Conservation (phyloP, 2,888 invertebrate species). For the Scrobipalpa costella region DNA sequence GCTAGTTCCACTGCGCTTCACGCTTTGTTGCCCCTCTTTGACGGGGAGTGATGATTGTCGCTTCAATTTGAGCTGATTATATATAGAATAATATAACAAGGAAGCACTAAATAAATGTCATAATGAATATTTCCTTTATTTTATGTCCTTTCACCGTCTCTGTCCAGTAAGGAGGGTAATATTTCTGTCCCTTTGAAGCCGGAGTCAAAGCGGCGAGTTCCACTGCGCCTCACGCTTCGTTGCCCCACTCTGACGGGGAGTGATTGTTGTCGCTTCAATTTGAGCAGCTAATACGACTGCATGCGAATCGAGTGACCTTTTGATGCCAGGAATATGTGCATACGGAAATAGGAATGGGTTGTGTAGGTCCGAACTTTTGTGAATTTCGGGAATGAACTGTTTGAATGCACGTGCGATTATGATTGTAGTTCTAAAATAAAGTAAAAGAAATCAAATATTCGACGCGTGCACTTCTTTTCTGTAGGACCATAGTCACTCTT, state of each 20-base stretch:
- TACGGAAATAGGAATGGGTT: slow-evolving; percentile 29
- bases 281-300: slow-evolving; percentile 20
- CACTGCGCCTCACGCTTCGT: slow-evolving; percentile 45
- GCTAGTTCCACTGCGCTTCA: slow-evolving; percentile 44
- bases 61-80: slow-evolving; percentile 34
- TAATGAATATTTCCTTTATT: not conserved
- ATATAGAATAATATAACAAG: too few species aligned
- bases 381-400: not conserved
- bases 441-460: too few species aligned
- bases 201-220: slow-evolving; percentile 40
- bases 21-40: slow-evolving; percentile 44
- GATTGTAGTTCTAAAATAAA: not conserved
- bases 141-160: slow-evolving; percentile 11
- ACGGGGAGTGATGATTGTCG: slow-evolving; percentile 49
- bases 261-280: slow-evolving; percentile 47
- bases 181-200: slow-evolving; percentile 62
- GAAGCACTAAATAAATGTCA: too few species aligned
- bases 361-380: not conserved
- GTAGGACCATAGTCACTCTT: too few species aligned
- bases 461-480: too few species aligned
- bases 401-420: not conserved
- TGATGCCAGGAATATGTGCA: slow-evolving; percentile 4
- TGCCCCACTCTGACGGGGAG: slow-evolving; percentile 42
- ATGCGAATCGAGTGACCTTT: slow-evolving; percentile 13
- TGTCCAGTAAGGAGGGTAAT: slow-evolving; percentile 48